phyloP scores from a whole-genome alignment of 1,140 invertebrate genomes.

The Drosophila kurseongensis region DNA sequence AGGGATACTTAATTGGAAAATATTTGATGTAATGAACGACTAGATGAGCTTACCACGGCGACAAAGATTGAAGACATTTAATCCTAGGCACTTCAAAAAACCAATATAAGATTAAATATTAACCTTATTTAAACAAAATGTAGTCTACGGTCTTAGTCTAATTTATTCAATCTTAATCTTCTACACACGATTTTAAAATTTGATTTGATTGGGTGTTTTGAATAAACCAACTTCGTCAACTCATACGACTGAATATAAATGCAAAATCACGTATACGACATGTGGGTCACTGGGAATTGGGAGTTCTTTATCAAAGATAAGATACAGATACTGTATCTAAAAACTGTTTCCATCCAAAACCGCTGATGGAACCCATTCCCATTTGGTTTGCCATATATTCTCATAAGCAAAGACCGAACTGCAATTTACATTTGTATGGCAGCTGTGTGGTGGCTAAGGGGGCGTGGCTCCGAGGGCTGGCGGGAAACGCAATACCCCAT shows the following conservation, averaged over 20 bases:
- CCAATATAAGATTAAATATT: too few species aligned
- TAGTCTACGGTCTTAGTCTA: too few species aligned
- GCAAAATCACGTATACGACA: conserved; percentile 18
- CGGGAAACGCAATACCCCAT: conserved; percentile 40
- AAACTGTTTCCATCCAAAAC: conserved; percentile 7
- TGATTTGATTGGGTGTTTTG: too few species aligned
- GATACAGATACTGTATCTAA: conserved; percentile 8
- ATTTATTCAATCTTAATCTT: too few species aligned
- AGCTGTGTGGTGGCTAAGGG: not conserved
- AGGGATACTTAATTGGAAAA: too few species aligned
- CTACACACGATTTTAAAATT: too few species aligned
- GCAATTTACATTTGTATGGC: conserved; percentile 47
- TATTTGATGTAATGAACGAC: too few species aligned
- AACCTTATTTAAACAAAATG: too few species aligned
- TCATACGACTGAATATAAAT: not conserved
- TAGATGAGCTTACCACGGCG: too few species aligned
- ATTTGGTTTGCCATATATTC: conserved; percentile 45
- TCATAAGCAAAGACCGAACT: conserved; percentile 46
- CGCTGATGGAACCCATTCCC: conserved; percentile 43
- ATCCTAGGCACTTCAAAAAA: too few species aligned
- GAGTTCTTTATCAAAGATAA: not conserved
- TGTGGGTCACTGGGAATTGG: conserved; percentile 1
- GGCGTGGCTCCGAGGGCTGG: not conserved
- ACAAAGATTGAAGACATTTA: too few species aligned
- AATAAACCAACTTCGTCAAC: too few species aligned